phyloP scores from a whole-genome alignment of 2,888 invertebrate species.

The Ophion obscuratus region DNA sequence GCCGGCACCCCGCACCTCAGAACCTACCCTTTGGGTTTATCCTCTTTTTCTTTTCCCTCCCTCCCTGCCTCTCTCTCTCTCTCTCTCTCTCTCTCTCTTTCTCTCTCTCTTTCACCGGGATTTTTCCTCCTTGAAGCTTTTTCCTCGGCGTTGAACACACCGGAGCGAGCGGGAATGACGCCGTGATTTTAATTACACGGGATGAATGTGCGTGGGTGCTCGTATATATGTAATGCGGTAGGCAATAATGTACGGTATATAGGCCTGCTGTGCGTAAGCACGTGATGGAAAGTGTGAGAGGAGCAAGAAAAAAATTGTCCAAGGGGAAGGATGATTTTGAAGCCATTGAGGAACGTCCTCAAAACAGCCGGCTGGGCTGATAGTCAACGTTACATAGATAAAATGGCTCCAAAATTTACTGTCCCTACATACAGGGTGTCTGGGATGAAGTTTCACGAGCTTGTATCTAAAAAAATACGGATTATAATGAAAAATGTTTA shows the following conservation, averaged over 20 bases:
- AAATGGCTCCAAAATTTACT: background rate
- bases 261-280: background rate
- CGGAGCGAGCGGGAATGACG: slow-evolving; percentile 73
- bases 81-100: slow-evolving; percentile 14
- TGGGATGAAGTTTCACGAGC: no score
- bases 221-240: slow-evolving; percentile 31
- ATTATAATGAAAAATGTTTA: no score
- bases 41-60: slow-evolving; percentile 16
- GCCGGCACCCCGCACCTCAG: slow-evolving; percentile 7
- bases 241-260: slow-evolving; percentile 17
- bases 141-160: slow-evolving; percentile 66
- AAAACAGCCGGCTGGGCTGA: background rate
- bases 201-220: slow-evolving; percentile 80
- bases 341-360: background rate
- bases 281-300: background rate
- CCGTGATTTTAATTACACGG: slow-evolving; percentile 82
- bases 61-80: background rate
- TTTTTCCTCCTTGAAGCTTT: slow-evolving; percentile 42
- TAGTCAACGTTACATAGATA: background rate
- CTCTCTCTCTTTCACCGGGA: slow-evolving; percentile 14
- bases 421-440: no score
- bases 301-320: background rate
- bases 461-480: no score
- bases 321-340: background rate
- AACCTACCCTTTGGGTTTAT: slow-evolving; percentile 34